Percentiles rank a stretch among this genome's conserved stretches.
Evolutionary conservation across 1,140 invertebrate genomes (phyloP).

Genomic region (Drosophila kohkoa): DNA sequence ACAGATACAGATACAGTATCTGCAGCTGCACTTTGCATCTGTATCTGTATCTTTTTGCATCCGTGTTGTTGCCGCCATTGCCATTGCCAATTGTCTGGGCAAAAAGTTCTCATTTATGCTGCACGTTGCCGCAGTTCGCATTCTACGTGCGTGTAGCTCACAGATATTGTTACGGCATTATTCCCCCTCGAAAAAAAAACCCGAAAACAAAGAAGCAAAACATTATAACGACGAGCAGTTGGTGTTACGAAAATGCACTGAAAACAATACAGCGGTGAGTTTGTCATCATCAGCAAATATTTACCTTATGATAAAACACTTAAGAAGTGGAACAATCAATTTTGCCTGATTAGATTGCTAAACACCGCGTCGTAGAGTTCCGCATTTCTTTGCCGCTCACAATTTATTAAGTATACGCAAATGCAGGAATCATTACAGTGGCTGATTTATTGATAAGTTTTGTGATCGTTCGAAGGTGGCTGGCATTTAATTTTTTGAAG

Average conservation of each 20-base stretch:
- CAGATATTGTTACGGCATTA: conserved; percentile 19
- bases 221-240: background rate
- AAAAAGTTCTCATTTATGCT: conserved; percentile 71
- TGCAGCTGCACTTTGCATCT: conserved; percentile 24
- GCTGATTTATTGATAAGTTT: no score
- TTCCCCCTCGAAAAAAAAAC: conserved; percentile 7
- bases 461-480: no score
- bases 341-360: no score
- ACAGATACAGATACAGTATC: conserved; percentile 23
- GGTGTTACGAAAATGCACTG: background rate
- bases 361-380: no score
- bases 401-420: no score
- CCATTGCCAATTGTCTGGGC: conserved; percentile 53
- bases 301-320: no score
- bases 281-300: no score
- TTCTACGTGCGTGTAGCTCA: conserved; percentile 71
- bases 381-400: no score
- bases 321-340: no score
- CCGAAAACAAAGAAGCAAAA: background rate
- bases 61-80: conserved; percentile 66
- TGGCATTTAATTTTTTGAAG: no score
- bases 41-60: conserved; percentile 62
- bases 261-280: conserved; percentile 2
- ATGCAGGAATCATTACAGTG: no score
- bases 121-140: conserved; percentile 61